Base-by-base conservation (phyloP, 35 echinoderm and acorn worm genomes). In the Diadema setosum region DNA sequence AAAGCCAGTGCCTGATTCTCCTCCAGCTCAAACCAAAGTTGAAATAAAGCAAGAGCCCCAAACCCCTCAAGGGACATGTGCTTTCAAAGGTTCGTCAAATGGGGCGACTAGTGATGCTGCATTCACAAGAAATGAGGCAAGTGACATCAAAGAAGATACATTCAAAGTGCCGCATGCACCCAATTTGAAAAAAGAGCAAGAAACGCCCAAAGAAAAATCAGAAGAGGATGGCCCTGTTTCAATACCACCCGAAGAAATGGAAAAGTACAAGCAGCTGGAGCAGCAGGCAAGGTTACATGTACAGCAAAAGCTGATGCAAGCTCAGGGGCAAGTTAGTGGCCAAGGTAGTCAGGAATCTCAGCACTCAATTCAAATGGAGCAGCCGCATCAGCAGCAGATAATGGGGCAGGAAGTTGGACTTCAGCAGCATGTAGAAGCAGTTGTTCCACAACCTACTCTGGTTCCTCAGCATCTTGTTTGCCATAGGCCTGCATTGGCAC, bases 221-320 rank as follows among this genome's bases (percentile, higher is more conserved):
- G 64, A 84, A 33, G 81, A 90, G 25, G 88, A 84, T 40, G 87
- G 52, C 20, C 80, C 23, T 15, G 56, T 41, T 42, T 57, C 80
- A 7, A 96, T 96, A 43, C 84, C 86, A 52, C 94, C 94, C 41
- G 94, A 91, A 27, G 94, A 96, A 48, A 91, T 96, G 88, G 89
- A 96, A 31, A 96, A 96, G 45, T 96, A 96, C 39, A 58, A 90
- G 17, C 90, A 96, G 40, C 60, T 96, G 5, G 90, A 96, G 63
- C 90, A 96, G 83, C 91, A 88, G 50, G 94, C 94, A 29, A 86
- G 90, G 31, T 70, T 91, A 16, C 94, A 96, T 88, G 94, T 96
- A 4, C 94, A 96, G 35, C 90, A 96, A 35, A 85, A 96, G 50
- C 78, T 96, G 90, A 88, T 96, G 89, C 94, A 96, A 52, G 87